Percentiles rank a stretch among this genome's conserved stretches.
Conservation (phyloP, 2,888 invertebrate species). For the Rhopalosiphum nymphaeae region DNA sequence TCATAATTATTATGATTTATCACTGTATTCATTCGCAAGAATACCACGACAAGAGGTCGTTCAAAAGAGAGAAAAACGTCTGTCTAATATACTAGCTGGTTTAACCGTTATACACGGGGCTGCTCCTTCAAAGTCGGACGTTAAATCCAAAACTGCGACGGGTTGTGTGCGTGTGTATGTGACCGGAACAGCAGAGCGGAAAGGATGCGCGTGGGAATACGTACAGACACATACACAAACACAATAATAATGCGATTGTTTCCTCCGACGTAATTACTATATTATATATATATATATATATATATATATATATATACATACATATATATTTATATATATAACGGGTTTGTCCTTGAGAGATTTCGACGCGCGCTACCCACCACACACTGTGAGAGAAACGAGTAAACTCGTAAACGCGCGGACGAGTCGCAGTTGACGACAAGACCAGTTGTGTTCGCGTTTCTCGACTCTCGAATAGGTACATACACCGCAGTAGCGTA, state of each 20-base stretch:
- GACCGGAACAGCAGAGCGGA: slow-evolving; percentile 7
- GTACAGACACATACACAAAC: neutral
- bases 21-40: too few species aligned
- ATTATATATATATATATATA: neutral
- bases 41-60: neutral
- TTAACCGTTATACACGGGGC: neutral
- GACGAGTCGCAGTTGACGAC: slow-evolving; percentile 19
- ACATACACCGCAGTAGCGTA: neutral
- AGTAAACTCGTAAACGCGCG: neutral
- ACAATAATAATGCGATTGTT: neutral
- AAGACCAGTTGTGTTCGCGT: slow-evolving; percentile 26
- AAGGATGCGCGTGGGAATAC: slow-evolving; percentile 35
- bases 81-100: neutral
- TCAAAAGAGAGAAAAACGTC: neutral
- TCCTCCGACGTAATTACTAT: neutral
- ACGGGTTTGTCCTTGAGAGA: slow-evolving; percentile 22
- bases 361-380: slow-evolving; percentile 55
- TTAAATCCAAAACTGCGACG: slow-evolving; percentile 1
- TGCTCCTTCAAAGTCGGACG: neutral
- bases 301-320: neutral
- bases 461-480: neutral
- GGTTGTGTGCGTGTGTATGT: neutral
- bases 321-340: neutral
- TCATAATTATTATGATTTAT: neutral
- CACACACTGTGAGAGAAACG: neutral